Evolutionary conservation across 2,888 invertebrate species (phyloP).

Genomic region (Cheilosia scutellata): DNA sequence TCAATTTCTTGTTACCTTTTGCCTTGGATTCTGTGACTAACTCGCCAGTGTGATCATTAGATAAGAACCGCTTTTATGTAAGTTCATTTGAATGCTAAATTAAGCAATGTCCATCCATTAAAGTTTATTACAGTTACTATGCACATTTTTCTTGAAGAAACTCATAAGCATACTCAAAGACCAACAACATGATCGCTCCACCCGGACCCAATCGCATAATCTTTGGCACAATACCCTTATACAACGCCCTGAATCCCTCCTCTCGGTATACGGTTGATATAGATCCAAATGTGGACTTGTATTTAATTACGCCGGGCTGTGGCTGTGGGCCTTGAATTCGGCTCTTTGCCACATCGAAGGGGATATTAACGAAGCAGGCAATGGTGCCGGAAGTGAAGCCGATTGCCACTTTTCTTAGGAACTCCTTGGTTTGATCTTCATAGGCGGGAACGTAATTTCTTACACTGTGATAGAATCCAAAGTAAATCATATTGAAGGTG

Average conservation of each 20-base stretch:
- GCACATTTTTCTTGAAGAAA: constrained; percentile 87
- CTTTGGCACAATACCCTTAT: constrained; percentile 96
- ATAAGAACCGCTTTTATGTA: constrained; percentile 21
- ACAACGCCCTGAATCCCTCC: constrained; percentile 95
- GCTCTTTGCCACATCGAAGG: constrained; percentile 98
- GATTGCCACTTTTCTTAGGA: constrained; percentile 90
- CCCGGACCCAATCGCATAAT: constrained; percentile 96
- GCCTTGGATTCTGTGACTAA: constrained; percentile 43
- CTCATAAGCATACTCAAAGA: constrained; percentile 94
- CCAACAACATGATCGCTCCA: constrained; percentile 97
- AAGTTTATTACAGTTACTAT: constrained; percentile 71
- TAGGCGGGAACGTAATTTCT: constrained; percentile 89
- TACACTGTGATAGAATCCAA: constrained; percentile 97
- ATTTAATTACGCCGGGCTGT: constrained; percentile 89
- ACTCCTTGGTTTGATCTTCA: constrained; percentile 88
- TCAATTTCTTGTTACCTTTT: constrained; percentile 36
- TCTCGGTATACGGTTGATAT: constrained; percentile 91
- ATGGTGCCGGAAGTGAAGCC: constrained; percentile 95
- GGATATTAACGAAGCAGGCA: constrained; percentile 95
- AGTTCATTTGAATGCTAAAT: constrained; percentile 39
- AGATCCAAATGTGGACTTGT: constrained; percentile 90
- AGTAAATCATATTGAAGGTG: constrained; percentile 96
- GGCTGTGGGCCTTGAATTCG: constrained; percentile 95
- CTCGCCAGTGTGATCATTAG: constrained; percentile 27
- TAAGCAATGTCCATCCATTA: constrained; percentile 19